A percentile compares a stretch with the other conserved stretches of the same genome.
These are phyloP conservation scores for Zaprionus ghesquierei DNA, from an alignment of 1,140 invertebrate species.

Conservation along the genomic window DNA sequence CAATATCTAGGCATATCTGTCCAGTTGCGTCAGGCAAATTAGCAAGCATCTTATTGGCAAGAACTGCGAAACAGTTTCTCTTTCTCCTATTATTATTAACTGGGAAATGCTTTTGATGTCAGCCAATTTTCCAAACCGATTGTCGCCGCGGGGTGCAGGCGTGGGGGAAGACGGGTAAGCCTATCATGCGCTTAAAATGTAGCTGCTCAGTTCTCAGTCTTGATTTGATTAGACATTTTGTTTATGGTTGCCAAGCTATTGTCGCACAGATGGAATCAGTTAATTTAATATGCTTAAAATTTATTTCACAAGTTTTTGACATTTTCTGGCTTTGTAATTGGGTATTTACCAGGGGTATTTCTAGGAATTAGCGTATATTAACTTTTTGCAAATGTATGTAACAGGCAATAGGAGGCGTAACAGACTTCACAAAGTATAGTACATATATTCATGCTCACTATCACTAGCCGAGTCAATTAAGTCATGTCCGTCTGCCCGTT, in stretches of 20 bases:
- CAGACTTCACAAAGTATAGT: too few relatives aligned
- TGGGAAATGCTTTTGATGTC: conserved; percentile 77
- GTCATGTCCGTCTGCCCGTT: too few relatives aligned
- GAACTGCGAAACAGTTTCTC: conserved; percentile 9
- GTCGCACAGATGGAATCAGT: conserved; percentile 25
- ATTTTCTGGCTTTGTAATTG: background rate
- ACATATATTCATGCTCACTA: too few relatives aligned
- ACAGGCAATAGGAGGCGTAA: too few relatives aligned
- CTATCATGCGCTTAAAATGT: conserved; percentile 73
- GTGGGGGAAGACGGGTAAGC: conserved; percentile 38
- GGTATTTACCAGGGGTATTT: background rate
- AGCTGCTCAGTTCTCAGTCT: conserved; percentile 19
- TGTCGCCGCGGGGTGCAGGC: background rate
- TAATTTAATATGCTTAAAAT: background rate
- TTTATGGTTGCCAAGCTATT: conserved; percentile 66
- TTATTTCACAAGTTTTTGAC: background rate
- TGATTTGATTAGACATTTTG: conserved; percentile 64
- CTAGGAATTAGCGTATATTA: too few relatives aligned
- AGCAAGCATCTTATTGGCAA: conserved; percentile 67
- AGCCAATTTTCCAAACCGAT: conserved; percentile 48
- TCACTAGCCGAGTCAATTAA: too few relatives aligned
- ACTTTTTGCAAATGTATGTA: too few relatives aligned
- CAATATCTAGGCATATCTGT: conserved; percentile 43
- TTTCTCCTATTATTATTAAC: conserved; percentile 52
- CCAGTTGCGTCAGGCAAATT: conserved; percentile 62